Base-by-base conservation (phyloP, 1,140 invertebrate species). In the Drosophila simulans region DNA sequence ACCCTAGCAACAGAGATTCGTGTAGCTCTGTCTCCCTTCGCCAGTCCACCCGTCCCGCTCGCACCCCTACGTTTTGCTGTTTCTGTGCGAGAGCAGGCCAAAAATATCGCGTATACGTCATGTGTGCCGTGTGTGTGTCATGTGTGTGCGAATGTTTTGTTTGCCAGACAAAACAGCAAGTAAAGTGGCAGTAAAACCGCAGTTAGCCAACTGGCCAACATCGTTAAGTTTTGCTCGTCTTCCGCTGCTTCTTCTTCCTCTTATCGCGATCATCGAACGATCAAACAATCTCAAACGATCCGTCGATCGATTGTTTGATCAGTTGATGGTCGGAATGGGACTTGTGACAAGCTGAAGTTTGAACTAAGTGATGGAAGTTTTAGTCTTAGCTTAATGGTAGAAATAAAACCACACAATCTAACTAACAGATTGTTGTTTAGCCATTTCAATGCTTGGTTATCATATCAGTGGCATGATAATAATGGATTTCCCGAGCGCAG, bases 81-180 rank as follows among this genome's bases (percentile, higher is more conserved):
- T 13, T 64, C n/a, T 52, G 3, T 43, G 25, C 12, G 13, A 48
- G 35, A 20, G 25, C 52, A 46, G 42, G 64, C 64, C 68, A 70
- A 70, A 70, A 70, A 70, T 70, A 70, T 70, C 52, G 42, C 68
- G 68, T 70, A 70, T 70, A 70, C 68, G 68, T 70, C 68, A 70
- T 70, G 66, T 56, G 66, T 69, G 66, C 15, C 63, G 48, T 69
- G 63, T 49, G 64, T 70, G 66, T 69, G 35, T 13, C 40, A 51
- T 70, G 66, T 69, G 35, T 13, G 27, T 17, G n/a, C 51, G 66
- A 46, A 40, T 57, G 40, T 42, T 69, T 64, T 68, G 64, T 68
- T 65, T 51, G 46, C 58, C 37, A 15, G 46, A 20, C 57, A 42
- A 66, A 49, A 51, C 55, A 20, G 42, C 58, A 34, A 43, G 56